Evolutionary conservation across 2,797 vertebrate species (phyloP).

Genomic region (Eremophila alpestris): DNA sequence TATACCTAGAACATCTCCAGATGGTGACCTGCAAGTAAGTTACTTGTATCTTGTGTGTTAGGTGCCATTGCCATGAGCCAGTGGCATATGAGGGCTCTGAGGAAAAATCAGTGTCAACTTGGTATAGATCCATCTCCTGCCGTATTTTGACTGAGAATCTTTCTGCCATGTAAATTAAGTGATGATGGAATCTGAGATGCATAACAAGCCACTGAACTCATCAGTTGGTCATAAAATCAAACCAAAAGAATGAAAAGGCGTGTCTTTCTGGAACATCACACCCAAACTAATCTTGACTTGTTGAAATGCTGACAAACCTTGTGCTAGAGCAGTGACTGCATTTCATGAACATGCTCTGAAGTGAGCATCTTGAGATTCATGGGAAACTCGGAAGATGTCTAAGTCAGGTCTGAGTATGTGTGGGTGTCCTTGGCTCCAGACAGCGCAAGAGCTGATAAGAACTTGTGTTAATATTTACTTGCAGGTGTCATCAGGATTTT

Average conservation of each 20-base stretch:
- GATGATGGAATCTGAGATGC: constrained; percentile 39
- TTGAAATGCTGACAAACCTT: constrained; percentile 57
- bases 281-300: constrained; percentile 67
- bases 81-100: neutral
- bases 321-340: neutral
- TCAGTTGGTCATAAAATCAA: constrained; percentile 63
- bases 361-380: neutral
- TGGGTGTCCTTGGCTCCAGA: constrained; percentile 52
- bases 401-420: neutral
- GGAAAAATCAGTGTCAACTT: neutral
- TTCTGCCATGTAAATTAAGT: constrained; percentile 41
- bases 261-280: constrained; percentile 65
- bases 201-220: constrained; percentile 60
- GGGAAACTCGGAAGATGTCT: constrained; percentile 30
- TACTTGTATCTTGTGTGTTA: neutral
- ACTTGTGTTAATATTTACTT: constrained; percentile 51
- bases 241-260: constrained; percentile 59
- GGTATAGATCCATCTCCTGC: neutral
- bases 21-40: constrained; percentile 79
- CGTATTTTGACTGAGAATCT: constrained; percentile 8
- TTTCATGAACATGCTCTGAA: constrained; percentile 3
- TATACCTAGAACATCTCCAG: constrained; percentile 67
- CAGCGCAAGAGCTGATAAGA: constrained; percentile 6
- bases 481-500: constrained; percentile 77
- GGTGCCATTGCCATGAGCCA: neutral